Percentiles rank a stretch among this genome's conserved stretches.
phyloP scores from a whole-genome alignment of 2,113 vertebrate genomes.

The Scalopus aquaticus region DNA sequence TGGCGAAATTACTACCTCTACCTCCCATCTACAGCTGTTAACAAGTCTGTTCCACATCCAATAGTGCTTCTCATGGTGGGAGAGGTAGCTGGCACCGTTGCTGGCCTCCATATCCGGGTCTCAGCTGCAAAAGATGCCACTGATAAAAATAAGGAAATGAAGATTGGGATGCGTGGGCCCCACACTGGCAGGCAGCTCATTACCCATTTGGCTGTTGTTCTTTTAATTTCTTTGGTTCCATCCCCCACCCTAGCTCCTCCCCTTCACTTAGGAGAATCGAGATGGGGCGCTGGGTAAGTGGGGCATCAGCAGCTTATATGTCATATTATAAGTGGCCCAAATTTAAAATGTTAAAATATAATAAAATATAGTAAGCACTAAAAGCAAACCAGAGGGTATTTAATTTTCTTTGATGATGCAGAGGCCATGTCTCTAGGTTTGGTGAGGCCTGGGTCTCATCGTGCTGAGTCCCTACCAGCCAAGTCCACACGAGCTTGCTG shows the following conservation, averaged over 20 bases:
- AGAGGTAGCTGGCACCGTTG: not conserved
- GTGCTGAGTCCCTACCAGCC: not conserved
- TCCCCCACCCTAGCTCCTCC: too few relatives aligned
- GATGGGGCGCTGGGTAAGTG: not conserved
- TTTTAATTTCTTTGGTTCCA: not conserved
- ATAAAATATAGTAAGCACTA: not conserved
- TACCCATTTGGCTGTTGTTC: not conserved
- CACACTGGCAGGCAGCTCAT: not conserved
- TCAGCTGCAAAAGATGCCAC: rapidly evolving
- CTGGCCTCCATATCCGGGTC: not conserved
- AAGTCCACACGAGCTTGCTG: too few relatives aligned
- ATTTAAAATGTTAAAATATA: not conserved
- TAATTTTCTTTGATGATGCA: not conserved
- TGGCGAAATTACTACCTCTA: not conserved
- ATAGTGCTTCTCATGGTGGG: not conserved
- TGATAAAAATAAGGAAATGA: not conserved
- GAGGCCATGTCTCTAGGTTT: not conserved
- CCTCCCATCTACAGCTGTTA: not conserved
- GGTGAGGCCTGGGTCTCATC: too few relatives aligned
- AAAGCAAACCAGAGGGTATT: not conserved
- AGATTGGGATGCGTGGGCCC: rapidly evolving
- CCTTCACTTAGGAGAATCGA: too few relatives aligned
- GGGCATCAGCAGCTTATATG: not conserved
- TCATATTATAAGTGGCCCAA: not conserved
- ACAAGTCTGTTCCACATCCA: not conserved